Percentiles rank a stretch among this genome's conserved stretches.
Evolutionary conservation across 2,888 invertebrate species (phyloP).

Genomic region (Mesorhabditis sp.): DNA sequence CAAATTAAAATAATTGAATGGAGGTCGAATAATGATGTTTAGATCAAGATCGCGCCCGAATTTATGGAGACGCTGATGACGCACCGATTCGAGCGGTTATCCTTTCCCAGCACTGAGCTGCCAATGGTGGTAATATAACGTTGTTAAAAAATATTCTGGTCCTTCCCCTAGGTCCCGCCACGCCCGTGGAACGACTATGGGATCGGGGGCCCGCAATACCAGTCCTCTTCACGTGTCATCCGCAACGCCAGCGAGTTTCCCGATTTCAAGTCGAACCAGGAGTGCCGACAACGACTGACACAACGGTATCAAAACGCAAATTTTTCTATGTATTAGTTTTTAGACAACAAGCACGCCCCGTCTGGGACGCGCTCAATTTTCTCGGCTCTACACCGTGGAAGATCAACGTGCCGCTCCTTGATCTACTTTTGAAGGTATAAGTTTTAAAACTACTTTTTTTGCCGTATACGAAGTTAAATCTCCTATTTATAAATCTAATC

Average conservation of each 20-base stretch:
- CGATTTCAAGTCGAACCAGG: conserved; percentile 22
- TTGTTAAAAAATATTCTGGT: background rate
- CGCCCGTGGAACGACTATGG: conserved; percentile 53
- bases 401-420: conserved; percentile 75
- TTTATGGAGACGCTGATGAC: no score
- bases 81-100: conserved; percentile 14
- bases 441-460: no score
- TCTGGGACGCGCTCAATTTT: conserved; percentile 85
- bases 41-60: no score
- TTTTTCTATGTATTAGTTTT: background rate
- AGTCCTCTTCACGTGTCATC: conserved; percentile 22
- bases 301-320: background rate
- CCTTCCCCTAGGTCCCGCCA: conserved; percentile 38
- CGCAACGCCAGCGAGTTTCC: conserved; percentile 36
- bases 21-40: no score
- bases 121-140: conserved; percentile 43
- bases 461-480: no score
- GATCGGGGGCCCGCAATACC: conserved; percentile 45
- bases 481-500: no score
- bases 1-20: no score
- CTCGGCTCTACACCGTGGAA: conserved; percentile 87
- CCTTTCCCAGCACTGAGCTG: conserved; percentile 41
- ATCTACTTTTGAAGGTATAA: conserved; percentile 66
- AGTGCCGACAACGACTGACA: conserved; percentile 7
- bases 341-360: conserved; percentile 70